Evolutionary conservation across 1,140 invertebrate species (phyloP), one percentile per base, ranked within the genome.

Genomic region (Formica selysi): DNA sequence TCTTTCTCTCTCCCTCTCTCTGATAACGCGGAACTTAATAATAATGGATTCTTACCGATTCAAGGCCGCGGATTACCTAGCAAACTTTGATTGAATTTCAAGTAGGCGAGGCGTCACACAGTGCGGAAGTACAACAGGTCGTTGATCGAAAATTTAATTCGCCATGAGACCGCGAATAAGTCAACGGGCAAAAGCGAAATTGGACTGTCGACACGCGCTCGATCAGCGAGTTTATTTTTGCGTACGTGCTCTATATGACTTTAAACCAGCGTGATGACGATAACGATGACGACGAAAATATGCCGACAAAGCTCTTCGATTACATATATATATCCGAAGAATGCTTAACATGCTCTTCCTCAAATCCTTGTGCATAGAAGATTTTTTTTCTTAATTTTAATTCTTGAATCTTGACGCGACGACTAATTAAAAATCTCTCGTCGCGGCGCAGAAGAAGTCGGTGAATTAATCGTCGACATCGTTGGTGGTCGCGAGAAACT

Each of bases 21-120:
- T 26, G 38, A 13, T 61, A 85, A 73, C 70, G 59, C 70, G 71
- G 62, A 57, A 65, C 57, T 85, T 83, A 87, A 85, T 88, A 89
- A 89, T 89, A 88, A 83, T 74, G 71, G 71, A 85, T 84, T 65
- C 32, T 88, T 48, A 16, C 13, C 32, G 54, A 83, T 89, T 89
- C 86, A 89, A 88, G 86, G 87, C 71, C 73, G 70, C 41, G 65
- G 54, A 80, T 80, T 79, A 81, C 65, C 85, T 81, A 36, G 61
- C 79, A 38, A 88, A 88, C 86, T 88, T 88, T 88, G 54, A 89
- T 89, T 73, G 86, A 88, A 88, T 89, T 85, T 88, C 59, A 68
- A 76, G 54, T 22, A 32, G 54, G 8, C 16, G 32, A 64, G n/a
- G 36, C 26, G 26, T 64, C 44, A 51, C 44, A 51, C 70, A 73